Evolutionary conservation across 1,140 invertebrate species (phyloP), one percentile per base, ranked within the genome.

Genomic region (Manduca sexta): DNA sequence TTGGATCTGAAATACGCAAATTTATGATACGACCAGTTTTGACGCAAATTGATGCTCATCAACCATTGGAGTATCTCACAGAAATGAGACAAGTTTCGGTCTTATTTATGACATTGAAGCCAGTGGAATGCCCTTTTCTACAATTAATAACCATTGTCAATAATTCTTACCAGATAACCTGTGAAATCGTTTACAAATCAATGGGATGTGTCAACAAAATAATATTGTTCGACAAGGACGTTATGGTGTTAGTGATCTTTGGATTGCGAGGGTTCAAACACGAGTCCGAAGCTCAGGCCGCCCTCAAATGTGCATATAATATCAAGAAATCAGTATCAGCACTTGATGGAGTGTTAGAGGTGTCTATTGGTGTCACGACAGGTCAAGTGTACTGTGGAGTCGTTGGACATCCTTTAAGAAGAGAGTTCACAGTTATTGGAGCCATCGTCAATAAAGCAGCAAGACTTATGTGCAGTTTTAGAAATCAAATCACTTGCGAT

Each of bases 391-490:
- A 93, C 64, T 94, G 93, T 65, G 93, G 93, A 7, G 91, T 94
- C 0, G 88, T 94, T 18, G 93, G 93, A 0, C 92, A 94, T 73
- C 87, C 90, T 15, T 77, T 92, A 30, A 72, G 93, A 47, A 88
- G 91, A 61, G 93, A 94, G 68, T 94, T 93, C 56, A 93, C 92
- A 2, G 92, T 94, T 0, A 93, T 94, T 31, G 92, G 93, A 34
- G 87, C 89, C 43, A 86, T 90, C 16, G 93, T 94, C 1, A 94
- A 94, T 61, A 93, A 92, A 73, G 93, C 93, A 8, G 92, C 93
- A 2, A 80, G 92, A 52, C 81, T 94, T 11, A 93, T 94, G 92
- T 88, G 89, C 51, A 85, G 89, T 12, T 94, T 93, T 67, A 86
- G 87, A 0, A 87, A 91, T 48, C 90, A 83, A 75, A 82, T 89